Conservation (phyloP, 2,888 invertebrate genomes). For the Cataglyphis cursor region DNA sequence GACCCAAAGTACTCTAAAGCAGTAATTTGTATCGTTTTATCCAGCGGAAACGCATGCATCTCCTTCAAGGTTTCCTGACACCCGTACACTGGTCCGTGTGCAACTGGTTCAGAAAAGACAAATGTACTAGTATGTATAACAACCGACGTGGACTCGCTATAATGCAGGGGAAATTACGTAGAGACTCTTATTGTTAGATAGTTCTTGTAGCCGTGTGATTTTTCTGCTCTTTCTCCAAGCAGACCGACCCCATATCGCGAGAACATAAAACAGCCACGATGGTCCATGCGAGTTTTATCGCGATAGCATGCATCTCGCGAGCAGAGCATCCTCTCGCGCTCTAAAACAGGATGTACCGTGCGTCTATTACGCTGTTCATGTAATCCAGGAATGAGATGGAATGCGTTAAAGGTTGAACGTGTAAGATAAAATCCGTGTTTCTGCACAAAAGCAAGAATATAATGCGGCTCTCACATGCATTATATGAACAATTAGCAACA, state of each 20-base stretch:
- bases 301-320: conserved; percentile 41
- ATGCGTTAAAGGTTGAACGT: conserved; percentile 27
- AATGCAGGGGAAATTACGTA: conserved; percentile 39
- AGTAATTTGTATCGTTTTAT: conserved; percentile 55
- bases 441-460: not conserved
- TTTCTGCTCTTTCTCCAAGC: conserved; percentile 46
- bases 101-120: conserved; percentile 52
- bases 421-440: conserved; percentile 39
- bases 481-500: conserved; percentile 18
- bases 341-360: conserved; percentile 44
- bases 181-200: conserved; percentile 60
- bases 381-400: conserved; percentile 39
- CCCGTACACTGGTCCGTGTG: conserved; percentile 34
- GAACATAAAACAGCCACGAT: conserved; percentile 45
- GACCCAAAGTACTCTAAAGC: conserved; percentile 1
- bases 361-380: conserved; percentile 46
- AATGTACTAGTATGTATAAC: conserved; percentile 51
- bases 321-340: conserved; percentile 33
- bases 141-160: conserved; percentile 45
- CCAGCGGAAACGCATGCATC: conserved; percentile 52
- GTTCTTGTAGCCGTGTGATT: conserved; percentile 41
- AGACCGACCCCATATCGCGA: conserved; percentile 55
- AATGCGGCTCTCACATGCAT: not conserved
- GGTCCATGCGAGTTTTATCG: conserved; percentile 59
- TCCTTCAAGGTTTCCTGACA: conserved; percentile 42